Base-by-base conservation (phyloP, 2,797 vertebrate genomes). In the Sebastes minor region DNA sequence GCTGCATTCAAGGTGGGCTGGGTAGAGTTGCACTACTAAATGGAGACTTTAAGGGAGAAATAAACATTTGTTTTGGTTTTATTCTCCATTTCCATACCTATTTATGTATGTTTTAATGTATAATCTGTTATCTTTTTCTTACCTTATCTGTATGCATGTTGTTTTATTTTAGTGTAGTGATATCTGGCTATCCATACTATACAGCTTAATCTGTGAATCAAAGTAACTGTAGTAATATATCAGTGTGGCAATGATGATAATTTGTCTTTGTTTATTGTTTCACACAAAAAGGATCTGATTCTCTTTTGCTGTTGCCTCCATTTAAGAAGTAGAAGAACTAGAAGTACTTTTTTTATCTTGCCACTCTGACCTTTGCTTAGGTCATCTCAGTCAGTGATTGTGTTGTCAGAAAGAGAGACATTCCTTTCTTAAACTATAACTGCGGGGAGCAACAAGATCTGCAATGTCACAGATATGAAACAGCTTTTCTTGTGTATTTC, bases 1-100 rank as follows among this genome's bases (percentile, higher is more conserved):
- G 88, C 95, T 85, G 98, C 98, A 32, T 94, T 99, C 87, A 98
- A 98, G 97, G 98, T 99, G 82, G 56, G 85, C 13, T 69, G 30
- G 5, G 5, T 55, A 8, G 4, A 61, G 18, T 23, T 46, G 2
- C 60, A 35, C 6, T 1, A 5, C 6, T 57, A 71, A 55, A 46
- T 8, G 5, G 12, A 35, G 42, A 23, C 28, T n/a, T 67, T 32
- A 56, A 70, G 5, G 10, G 25, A 66, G 3, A 46, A 61, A 56
- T 8, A 53, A 14, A 74, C 4, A 68, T 28, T 46, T 59, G 18
- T 16, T 11, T 5, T 63, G 25, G 16, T 2, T 35, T 35, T 56
- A 35, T 33, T 49, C 4, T 23, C n/a, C n/a, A 30, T 30, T 38
- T 30, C 25, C 8, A 25, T 20, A 33, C 11, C 4, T 4, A 22